Percentiles rank a stretch among this genome's conserved stretches.
Evolutionary conservation across 2,888 invertebrate genomes (phyloP).

Genomic region (Dryobotodes eremita): DNA sequence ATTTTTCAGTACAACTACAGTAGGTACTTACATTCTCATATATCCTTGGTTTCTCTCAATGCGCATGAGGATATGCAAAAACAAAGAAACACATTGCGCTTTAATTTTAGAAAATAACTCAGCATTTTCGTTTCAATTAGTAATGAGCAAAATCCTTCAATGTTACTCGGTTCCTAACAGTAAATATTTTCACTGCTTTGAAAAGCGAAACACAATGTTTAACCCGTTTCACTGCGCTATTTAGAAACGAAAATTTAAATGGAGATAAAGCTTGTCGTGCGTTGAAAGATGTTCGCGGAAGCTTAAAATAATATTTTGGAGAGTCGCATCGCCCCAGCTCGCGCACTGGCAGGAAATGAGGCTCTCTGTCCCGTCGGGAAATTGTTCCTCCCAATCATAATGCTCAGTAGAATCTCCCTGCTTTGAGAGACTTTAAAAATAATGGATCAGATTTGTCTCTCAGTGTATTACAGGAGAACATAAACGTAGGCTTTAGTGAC

Average conservation of each 20-base stretch:
- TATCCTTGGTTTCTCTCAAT: slow-evolving; percentile 59
- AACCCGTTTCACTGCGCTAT: slow-evolving; percentile 62
- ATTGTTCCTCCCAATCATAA: slow-evolving; percentile 89
- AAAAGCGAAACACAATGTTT: slow-evolving; percentile 61
- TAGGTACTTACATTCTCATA: slow-evolving; percentile 48
- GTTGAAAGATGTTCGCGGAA: slow-evolving; percentile 86
- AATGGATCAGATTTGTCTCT: slow-evolving; percentile 85
- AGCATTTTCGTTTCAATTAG: slow-evolving; percentile 51
- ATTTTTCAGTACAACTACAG: slow-evolving; percentile 71
- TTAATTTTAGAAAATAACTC: slow-evolving; percentile 41
- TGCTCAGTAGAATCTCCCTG: slow-evolving; percentile 84
- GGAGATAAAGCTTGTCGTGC: slow-evolving; percentile 80
- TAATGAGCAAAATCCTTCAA: slow-evolving; percentile 53
- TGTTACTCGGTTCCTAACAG: slow-evolving; percentile 37
- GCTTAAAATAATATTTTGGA: slow-evolving; percentile 89
- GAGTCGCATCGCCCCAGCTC: slow-evolving; percentile 79
- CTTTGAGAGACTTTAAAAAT: slow-evolving; percentile 86
- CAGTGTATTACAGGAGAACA: slow-evolving; percentile 79
- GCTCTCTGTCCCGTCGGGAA: slow-evolving; percentile 88
- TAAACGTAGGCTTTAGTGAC: slow-evolving; percentile 71
- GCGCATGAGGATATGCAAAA: slow-evolving; percentile 37
- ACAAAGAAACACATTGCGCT: slow-evolving; percentile 38
- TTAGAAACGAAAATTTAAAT: slow-evolving; percentile 66
- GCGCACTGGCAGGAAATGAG: slow-evolving; percentile 88
- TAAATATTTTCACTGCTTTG: slow-evolving; percentile 54